These are phyloP conservation scores for Aphodius granarius DNA, from an alignment of 2,888 invertebrate species.

Conservation along the genomic window DNA sequence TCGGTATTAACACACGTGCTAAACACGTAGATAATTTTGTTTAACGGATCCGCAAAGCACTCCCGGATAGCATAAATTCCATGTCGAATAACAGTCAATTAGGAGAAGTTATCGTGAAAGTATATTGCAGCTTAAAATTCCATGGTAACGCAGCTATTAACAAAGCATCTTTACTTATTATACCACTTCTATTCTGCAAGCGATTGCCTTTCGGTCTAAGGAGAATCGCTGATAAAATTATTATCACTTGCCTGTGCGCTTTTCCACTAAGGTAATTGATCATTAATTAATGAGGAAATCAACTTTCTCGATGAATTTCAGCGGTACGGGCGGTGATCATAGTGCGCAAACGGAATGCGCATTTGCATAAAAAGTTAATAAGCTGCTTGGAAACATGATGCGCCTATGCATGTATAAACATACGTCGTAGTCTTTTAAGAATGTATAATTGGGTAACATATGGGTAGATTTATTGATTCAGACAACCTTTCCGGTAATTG, in stretches of 20 bases:
- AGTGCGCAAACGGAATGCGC: neutral
- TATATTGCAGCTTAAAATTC: neutral
- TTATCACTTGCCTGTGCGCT: neutral
- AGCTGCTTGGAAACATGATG: neutral
- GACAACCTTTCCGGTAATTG: neutral
- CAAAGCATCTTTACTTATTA: neutral
- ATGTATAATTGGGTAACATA: neutral
- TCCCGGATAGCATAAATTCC: neutral
- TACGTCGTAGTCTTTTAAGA: neutral
- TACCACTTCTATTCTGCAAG: neutral
- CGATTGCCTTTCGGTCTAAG: neutral
- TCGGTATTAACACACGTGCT: neutral
- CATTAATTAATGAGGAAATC: neutral
- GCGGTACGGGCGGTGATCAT: neutral
- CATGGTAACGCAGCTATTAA: neutral
- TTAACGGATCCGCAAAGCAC: neutral
- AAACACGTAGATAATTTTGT: neutral
- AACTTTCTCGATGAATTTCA: neutral
- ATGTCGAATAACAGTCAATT: neutral
- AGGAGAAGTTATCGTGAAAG: neutral
- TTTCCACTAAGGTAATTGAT: neutral
- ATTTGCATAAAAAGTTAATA: neutral
- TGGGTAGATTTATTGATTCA: neutral
- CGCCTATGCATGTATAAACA: neutral
- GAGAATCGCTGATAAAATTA: neutral